phyloP scores from a whole-genome alignment of 1,140 invertebrate genomes.

The Drosophila leontia region DNA sequence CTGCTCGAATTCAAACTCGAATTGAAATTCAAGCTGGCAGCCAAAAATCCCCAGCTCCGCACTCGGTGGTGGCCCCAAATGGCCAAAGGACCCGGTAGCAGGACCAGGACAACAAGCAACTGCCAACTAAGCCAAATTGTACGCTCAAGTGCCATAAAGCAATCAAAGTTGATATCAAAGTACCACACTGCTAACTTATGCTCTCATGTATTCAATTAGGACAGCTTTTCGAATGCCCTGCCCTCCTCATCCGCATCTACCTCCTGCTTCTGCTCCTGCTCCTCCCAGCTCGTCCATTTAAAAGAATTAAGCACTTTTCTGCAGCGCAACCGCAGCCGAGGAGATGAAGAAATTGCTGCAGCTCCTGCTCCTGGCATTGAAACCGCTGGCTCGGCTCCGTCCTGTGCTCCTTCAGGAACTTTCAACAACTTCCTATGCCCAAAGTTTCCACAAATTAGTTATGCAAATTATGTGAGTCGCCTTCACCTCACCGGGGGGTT shows the following conservation, averaged over 20 bases:
- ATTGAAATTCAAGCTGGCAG: slow-evolving; percentile 56
- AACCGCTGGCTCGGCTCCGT: slow-evolving; percentile 18
- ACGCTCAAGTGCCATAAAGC: slow-evolving; percentile 82
- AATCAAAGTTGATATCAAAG: slow-evolving; percentile 83
- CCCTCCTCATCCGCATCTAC: slow-evolving; percentile 6
- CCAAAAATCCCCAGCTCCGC: slow-evolving; percentile 21
- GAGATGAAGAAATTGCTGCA: slow-evolving; percentile 69
- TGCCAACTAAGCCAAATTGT: slow-evolving; percentile 79
- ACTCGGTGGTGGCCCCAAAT: slow-evolving; percentile 43
- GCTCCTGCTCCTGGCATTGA: slow-evolving; percentile 45
- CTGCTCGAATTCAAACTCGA: slow-evolving; percentile 60
- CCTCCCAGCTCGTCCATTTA: slow-evolving; percentile 59
- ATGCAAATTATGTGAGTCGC: slow-evolving; percentile 82
- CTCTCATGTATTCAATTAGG: slow-evolving; percentile 82
- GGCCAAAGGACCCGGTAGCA: slow-evolving; percentile 25
- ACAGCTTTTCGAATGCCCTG: slow-evolving; percentile 75
- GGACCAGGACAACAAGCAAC: slow-evolving; percentile 50
- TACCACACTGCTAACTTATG: slow-evolving; percentile 81
- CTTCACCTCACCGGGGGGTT: slow-evolving; percentile 60
- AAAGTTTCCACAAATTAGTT: slow-evolving; percentile 82
- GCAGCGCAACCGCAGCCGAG: slow-evolving; percentile 62
- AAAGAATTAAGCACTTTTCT: slow-evolving; percentile 82
- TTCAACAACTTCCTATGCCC: slow-evolving; percentile 82
- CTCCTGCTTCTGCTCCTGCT: background rate
- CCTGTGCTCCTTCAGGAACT: slow-evolving; percentile 67